Conservation (phyloP, 2,888 invertebrate genomes). For the Adelphocoris suturalis region DNA sequence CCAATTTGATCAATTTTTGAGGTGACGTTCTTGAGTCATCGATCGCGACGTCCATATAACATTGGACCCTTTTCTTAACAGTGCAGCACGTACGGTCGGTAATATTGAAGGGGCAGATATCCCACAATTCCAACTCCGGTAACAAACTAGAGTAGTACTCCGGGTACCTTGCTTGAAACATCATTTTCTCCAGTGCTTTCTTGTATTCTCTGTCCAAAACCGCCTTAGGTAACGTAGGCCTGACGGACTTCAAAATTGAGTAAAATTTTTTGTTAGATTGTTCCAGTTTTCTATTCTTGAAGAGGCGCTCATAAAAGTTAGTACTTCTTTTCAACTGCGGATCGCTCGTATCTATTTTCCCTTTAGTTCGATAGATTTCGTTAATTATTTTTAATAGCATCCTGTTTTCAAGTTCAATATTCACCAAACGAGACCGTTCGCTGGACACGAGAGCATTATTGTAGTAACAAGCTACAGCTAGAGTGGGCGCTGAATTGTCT, state of each 20-base stretch:
- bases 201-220: slow-evolving; percentile 57
- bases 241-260: neutral
- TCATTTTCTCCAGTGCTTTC: slow-evolving; percentile 46
- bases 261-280: slow-evolving; percentile 57
- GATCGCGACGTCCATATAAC: slow-evolving; percentile 64
- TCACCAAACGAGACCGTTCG: slow-evolving; percentile 8
- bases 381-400: slow-evolving; percentile 60
- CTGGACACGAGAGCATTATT: slow-evolving; percentile 23
- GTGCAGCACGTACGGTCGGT: slow-evolving; percentile 29
- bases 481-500: slow-evolving; percentile 58
- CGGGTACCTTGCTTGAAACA: slow-evolving; percentile 55
- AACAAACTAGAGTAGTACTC: slow-evolving; percentile 59
- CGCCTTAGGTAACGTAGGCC: slow-evolving; percentile 30
- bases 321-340: slow-evolving; percentile 38
- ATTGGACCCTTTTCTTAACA: slow-evolving; percentile 54
- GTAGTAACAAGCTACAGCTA: slow-evolving; percentile 61
- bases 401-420: slow-evolving; percentile 57
- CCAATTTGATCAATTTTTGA: slow-evolving; percentile 59
- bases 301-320: slow-evolving; percentile 52
- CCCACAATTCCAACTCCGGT: slow-evolving; percentile 67
- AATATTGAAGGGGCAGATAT: slow-evolving; percentile 53
- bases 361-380: slow-evolving; percentile 61
- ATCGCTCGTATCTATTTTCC: slow-evolving; percentile 49
- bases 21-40: slow-evolving; percentile 57
- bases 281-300: slow-evolving; percentile 57